phyloP scores from a whole-genome alignment of 92 coral and sea anemone species.

The Scolanthus callimorphus region DNA sequence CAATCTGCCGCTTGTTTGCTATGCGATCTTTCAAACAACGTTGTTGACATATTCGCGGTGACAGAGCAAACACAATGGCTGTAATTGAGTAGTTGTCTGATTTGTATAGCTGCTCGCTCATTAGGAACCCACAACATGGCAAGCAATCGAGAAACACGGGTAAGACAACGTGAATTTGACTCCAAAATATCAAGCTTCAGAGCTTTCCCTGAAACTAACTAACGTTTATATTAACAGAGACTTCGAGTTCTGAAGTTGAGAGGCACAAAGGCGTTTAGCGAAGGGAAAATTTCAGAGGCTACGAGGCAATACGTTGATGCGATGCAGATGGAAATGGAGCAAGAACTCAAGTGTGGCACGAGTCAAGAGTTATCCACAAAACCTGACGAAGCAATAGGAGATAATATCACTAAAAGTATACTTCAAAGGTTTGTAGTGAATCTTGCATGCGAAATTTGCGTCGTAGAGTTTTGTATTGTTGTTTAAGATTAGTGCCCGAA shows the following conservation, averaged over 20 bases:
- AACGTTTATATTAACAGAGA: no score
- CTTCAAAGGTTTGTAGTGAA: neutral
- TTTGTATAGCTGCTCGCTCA: neutral
- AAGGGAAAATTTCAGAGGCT: conserved; percentile 43
- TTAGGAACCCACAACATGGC: neutral
- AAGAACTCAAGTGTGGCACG: neutral
- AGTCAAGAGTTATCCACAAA: neutral
- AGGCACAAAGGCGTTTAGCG: conserved; percentile 38
- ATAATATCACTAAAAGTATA: neutral
- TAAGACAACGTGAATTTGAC: no score
- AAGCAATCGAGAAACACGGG: neutral
- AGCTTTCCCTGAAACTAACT: no score
- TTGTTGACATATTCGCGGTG: no score
- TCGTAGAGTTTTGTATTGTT: neutral
- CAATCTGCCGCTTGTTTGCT: no score
- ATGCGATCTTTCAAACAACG: no score
- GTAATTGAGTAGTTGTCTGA: conserved; percentile 1
- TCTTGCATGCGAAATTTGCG: neutral
- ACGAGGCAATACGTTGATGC: conserved; percentile 37
- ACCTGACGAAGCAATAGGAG: neutral
- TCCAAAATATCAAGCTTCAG: no score
- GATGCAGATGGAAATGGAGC: conserved; percentile 28
- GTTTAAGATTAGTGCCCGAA: neutral
- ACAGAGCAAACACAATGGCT: no score
- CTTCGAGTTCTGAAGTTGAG: conserved; percentile 27